phyloP scores from a whole-genome alignment of 2,797 vertebrate species.

The Peromyscus eremicus region DNA sequence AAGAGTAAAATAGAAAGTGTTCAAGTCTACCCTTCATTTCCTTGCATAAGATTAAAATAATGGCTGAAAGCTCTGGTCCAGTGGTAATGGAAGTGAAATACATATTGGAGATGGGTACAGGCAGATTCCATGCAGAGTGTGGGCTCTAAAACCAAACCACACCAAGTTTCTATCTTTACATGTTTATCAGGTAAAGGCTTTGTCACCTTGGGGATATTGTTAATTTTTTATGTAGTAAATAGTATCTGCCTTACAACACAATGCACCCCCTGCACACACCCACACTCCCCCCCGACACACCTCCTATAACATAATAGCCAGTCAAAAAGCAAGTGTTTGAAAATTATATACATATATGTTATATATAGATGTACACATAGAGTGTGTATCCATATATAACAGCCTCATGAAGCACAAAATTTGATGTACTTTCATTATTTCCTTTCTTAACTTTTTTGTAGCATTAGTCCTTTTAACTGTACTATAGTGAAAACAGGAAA shows the following conservation, averaged over 20 bases:
- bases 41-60: background rate
- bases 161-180: background rate
- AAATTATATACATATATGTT: background rate
- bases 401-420: background rate
- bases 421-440: background rate
- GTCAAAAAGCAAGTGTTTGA: background rate
- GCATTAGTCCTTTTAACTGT: background rate
- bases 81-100: background rate
- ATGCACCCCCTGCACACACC: background rate
- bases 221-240: background rate
- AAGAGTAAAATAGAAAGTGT: background rate
- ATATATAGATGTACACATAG: accelerated
- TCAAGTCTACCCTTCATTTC: slow-evolving; percentile 12
- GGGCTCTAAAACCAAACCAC: background rate
- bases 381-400: background rate
- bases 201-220: background rate
- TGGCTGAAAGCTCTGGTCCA: background rate
- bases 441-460: background rate
- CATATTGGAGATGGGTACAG: background rate
- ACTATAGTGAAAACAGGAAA: background rate
- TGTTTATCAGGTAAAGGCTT: background rate
- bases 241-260: background rate
- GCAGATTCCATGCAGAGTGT: background rate
- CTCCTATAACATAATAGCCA: background rate
- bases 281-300: no score